phyloP scores from a whole-genome alignment of 2,797 vertebrate species.

The Erethizon dorsatum region DNA sequence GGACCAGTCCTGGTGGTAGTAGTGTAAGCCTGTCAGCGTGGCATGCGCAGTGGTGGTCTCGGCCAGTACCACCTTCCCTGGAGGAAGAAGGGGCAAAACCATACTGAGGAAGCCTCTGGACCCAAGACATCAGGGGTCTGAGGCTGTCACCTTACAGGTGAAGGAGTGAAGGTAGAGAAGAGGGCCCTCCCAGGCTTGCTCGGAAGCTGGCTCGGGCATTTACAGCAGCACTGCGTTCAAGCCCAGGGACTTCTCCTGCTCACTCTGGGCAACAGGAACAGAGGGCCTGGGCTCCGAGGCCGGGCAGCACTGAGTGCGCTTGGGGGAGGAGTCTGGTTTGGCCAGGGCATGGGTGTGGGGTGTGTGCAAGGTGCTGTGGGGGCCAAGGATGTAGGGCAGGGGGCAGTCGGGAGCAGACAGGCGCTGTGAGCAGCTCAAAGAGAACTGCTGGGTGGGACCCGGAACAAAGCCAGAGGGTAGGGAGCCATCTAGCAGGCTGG shows the following conservation, averaged over 20 bases:
- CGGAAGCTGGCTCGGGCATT: rapidly evolving
- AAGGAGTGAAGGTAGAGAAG: neutral
- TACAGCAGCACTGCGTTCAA: neutral
- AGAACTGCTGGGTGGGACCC: neutral
- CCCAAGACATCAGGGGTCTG: rapidly evolving
- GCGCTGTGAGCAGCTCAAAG: neutral
- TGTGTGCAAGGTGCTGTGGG: neutral
- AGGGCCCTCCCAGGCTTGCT: neutral
- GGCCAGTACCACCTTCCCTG: conserved; percentile 97
- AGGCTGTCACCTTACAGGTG: neutral
- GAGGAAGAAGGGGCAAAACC: neutral
- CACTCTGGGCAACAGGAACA: neutral
- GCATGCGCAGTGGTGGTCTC: conserved; percentile 97
- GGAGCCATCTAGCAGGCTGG: neutral
- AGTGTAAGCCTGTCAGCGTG: conserved; percentile 96
- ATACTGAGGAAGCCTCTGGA: neutral
- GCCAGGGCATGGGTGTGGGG: neutral
- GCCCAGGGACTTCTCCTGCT: neutral
- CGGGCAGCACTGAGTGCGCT: rapidly evolving
- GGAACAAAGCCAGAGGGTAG: neutral
- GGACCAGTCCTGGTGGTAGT: conserved; percentile 99
- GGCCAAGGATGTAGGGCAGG: neutral
- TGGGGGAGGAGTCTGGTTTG: neutral
- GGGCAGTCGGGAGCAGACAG: neutral
- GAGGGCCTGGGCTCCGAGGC: neutral